Conservation (phyloP, 1,140 invertebrate species). For the Geopemphigus sp. region DNA sequence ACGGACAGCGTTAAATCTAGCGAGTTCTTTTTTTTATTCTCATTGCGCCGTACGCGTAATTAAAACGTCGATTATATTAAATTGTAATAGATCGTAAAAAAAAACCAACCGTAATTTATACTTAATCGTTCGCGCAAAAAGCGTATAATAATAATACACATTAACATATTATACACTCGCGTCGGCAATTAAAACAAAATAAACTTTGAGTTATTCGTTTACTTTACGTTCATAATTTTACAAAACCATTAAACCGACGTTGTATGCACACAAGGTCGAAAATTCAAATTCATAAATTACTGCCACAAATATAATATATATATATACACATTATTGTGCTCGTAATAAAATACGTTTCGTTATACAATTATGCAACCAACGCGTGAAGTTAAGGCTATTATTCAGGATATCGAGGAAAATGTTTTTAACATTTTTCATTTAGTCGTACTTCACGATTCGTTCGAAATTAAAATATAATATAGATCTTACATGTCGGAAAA, state of each 20-base stretch:
- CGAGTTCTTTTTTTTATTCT: no score
- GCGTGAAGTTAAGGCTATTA: not conserved
- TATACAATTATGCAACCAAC: not conserved
- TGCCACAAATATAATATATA: not conserved
- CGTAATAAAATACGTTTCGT: not conserved
- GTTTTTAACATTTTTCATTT: not conserved
- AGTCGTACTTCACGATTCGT: not conserved
- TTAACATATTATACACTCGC: no score
- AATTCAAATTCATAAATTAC: constrained; percentile 4
- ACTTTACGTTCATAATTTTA: not conserved
- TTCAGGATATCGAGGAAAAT: not conserved
- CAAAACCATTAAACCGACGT: not conserved
- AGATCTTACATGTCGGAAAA: not conserved
- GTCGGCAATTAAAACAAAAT: not conserved
- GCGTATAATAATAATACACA: no score
- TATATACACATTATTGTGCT: not conserved
- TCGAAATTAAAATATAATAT: not conserved
- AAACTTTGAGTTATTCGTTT: not conserved
- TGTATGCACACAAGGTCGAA: not conserved
- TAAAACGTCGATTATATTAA: no score
- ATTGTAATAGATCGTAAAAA: no score
- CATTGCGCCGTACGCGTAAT: no score
- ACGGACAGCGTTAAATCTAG: no score
- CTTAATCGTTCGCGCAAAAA: no score
- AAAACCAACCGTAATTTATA: no score